phyloP scores from a whole-genome alignment of 2,797 vertebrate species.

The Anableps anableps region DNA sequence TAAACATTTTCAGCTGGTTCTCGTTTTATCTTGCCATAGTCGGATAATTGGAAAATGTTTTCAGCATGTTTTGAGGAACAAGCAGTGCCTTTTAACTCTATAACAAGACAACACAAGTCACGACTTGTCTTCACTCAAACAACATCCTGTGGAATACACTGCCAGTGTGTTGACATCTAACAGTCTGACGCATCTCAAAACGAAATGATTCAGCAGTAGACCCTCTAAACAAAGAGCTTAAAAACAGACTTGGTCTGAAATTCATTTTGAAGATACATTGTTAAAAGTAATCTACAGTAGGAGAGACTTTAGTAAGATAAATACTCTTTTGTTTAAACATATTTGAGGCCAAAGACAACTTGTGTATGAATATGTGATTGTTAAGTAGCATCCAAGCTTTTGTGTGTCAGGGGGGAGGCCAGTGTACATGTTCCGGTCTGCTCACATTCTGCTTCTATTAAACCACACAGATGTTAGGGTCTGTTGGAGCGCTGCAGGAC shows the following conservation, averaged over 20 bases:
- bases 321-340: background rate
- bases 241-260: background rate
- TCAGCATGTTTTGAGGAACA: constrained; percentile 6
- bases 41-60: background rate
- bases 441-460: constrained; percentile 55
- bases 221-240: background rate
- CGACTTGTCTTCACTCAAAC: constrained; percentile 5
- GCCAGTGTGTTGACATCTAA: constrained; percentile 10
- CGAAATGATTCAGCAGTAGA: background rate
- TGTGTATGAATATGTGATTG: constrained; percentile 56
- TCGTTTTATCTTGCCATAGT: background rate
- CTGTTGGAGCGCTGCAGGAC: constrained; percentile 62
- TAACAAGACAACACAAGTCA: constrained; percentile 7
- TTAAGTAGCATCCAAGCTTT: constrained; percentile 57
- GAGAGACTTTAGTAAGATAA: background rate
- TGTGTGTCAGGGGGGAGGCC: constrained; percentile 67
- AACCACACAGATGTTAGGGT: constrained; percentile 70
- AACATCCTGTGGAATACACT: constrained; percentile 26
- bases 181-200: constrained; percentile 1
- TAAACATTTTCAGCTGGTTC: background rate
- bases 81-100: constrained; percentile 12
- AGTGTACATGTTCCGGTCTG: constrained; percentile 67
- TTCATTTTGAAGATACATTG: background rate
- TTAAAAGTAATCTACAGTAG: background rate
- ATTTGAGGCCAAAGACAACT: constrained; percentile 18